Evolutionary conservation across 2,113 vertebrate genomes (phyloP).

Genomic region (Chinchilla lanigera): DNA sequence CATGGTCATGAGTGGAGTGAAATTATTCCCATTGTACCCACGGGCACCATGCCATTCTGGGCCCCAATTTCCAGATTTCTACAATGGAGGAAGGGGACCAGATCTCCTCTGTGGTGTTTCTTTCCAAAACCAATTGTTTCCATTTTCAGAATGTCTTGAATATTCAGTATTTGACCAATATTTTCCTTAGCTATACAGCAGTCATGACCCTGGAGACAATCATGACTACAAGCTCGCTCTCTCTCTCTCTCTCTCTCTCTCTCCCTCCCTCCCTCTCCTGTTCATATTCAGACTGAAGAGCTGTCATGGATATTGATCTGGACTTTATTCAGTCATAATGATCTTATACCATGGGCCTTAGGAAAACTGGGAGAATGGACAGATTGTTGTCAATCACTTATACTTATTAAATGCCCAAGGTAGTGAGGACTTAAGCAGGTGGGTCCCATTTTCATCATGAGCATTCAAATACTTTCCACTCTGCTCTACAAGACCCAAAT

Average conservation of each 20-base stretch:
- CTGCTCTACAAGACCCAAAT: not conserved
- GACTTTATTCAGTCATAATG: not conserved
- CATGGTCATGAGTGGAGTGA: not conserved
- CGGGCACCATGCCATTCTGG: not conserved
- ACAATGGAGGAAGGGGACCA: not conserved
- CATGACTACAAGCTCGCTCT: not conserved
- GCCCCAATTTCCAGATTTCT: not conserved
- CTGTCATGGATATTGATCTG: not conserved
- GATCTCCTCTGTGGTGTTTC: not conserved
- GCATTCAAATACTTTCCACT: not conserved
- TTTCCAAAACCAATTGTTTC: not conserved
- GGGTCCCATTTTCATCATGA: not conserved
- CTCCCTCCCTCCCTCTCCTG: not conserved
- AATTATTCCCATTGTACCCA: not conserved
- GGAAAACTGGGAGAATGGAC: not conserved
- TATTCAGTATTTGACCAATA: not conserved
- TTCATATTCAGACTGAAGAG: not conserved
- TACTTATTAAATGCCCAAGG: not conserved
- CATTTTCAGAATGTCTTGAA: not conserved
- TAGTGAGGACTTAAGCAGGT: not conserved
- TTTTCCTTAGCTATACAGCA: not conserved
- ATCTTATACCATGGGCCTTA: not conserved
- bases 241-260: not conserved
- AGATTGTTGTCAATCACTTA: not conserved
- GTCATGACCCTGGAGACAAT: not conserved